These are phyloP conservation scores for Steatornis caripensis DNA, from an alignment of 2,113 vertebrate species.

Conservation along the genomic window DNA sequence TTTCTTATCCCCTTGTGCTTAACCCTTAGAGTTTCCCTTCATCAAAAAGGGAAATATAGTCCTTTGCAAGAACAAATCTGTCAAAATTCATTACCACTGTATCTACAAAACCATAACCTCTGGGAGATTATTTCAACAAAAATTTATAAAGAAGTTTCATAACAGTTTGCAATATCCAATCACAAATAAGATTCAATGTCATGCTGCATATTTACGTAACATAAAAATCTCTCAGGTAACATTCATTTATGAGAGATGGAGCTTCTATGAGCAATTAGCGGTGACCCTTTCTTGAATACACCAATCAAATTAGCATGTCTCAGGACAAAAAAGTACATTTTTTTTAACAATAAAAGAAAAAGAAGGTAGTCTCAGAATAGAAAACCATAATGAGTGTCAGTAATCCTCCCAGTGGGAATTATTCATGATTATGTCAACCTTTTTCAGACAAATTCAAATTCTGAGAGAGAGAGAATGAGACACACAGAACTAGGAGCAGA, in stretches of 20 bases:
- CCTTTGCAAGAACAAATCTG: not conserved
- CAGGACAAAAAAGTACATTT: not conserved
- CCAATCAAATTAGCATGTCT: constrained; percentile 19
- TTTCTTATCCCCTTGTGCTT: not conserved
- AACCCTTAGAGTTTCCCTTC: not conserved
- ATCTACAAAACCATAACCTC: not conserved
- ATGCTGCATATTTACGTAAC: not conserved
- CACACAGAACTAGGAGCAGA: not conserved
- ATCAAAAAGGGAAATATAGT: not conserved
- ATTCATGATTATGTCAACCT: constrained; percentile 38
- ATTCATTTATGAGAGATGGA: not conserved
- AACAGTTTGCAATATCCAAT: not conserved
- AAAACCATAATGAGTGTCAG: constrained; percentile 13
- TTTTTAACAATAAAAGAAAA: not conserved
- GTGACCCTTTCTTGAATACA: not conserved
- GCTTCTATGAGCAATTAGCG: not conserved
- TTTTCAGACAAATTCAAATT: constrained; percentile 27
- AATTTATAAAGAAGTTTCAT: not conserved
- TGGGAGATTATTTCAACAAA: not conserved
- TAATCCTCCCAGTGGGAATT: constrained; percentile 14
- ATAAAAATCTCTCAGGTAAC: not conserved
- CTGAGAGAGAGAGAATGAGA: not conserved
- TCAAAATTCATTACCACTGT: constrained; percentile 7
- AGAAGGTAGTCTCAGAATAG: not conserved
- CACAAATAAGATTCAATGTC: not conserved